Evolutionary conservation across 23 tunicate genomes (phyloP), one percentile per base, ranked within the genome.

Genomic region (Aplidium turbinatum): DNA sequence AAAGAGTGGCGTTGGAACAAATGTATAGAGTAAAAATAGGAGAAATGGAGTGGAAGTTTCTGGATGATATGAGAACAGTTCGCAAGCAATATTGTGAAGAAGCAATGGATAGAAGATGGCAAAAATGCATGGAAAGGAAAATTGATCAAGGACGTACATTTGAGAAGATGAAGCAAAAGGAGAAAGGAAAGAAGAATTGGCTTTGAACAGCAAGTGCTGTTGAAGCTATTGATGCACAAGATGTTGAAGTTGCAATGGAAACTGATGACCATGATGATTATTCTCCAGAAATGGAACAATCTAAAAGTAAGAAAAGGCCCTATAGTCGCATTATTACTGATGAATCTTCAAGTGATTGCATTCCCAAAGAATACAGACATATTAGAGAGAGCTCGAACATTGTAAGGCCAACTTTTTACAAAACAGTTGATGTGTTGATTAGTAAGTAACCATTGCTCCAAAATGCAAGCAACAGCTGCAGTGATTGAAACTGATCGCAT

Each of bases 361-460:
- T n/a, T n/a, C n/a, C n/a, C n/a, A n/a, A n/a, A n/a, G n/a, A n/a
- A n/a, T n/a, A n/a, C n/a, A n/a, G n/a, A n/a, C n/a, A n/a, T n/a
- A 54, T n/a, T n/a, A 6, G 22, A 54, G 21, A 6, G 6, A 54
- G 60, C 60, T 18, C 21, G 6, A 54, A 54, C 21, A n/a, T 54
- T 5, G 60, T 54, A 54, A 11, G 60, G 6, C n/a, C 60, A 54
- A 25, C n/a, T 13, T 54, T 54, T 54, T 54, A 54, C 22, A 54
- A n/a, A 11, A 54, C 60, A 11, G 60, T 54, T 5, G 60, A 54
- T n/a, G 4, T 54, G 23, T 25, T 54, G 21, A 54, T 54, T 25
- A 54, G 60, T n/a, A 54, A n/a, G 21, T n/a, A n/a, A 54, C 23
- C 60, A 54, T 25, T 54, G 60, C 60, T 54, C 60, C 4, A 54